A percentile compares a stretch with the other conserved stretches of the same genome.
Conservation (phyloP, 2,797 vertebrate genomes). For the Lacerta viridis region DNA sequence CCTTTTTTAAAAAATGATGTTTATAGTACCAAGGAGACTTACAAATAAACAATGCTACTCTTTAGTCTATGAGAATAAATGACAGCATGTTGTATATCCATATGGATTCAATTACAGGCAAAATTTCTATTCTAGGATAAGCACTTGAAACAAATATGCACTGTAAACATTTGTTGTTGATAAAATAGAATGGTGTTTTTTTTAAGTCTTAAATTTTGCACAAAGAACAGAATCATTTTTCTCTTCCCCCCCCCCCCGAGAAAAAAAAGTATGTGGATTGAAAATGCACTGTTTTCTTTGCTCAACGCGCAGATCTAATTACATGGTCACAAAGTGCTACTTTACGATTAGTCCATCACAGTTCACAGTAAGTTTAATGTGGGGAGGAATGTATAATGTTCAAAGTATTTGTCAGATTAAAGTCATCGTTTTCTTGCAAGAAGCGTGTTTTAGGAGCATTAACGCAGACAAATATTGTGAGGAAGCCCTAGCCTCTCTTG, state of each 20-base stretch:
- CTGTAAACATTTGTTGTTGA: conserved; percentile 72
- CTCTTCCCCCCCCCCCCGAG: not conserved
- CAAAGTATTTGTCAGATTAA: conserved; percentile 53
- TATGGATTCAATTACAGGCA: conserved; percentile 81
- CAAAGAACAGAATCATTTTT: conserved; percentile 77
- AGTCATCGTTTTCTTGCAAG: conserved; percentile 64
- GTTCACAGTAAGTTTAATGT: conserved; percentile 63
- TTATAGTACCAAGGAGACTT: conserved; percentile 58
- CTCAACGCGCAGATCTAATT: conserved; percentile 78
- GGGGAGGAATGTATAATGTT: conserved; percentile 21
- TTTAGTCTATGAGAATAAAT: conserved; percentile 65
- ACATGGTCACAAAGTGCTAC: conserved; percentile 82
- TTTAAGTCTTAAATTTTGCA: conserved; percentile 70
- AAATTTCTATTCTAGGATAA: conserved; percentile 73
- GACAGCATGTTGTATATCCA: conserved; percentile 73
- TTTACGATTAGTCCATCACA: conserved; percentile 67
- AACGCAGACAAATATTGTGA: conserved; percentile 57
- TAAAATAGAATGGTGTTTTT: conserved; percentile 49
- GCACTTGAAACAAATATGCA: conserved; percentile 70
- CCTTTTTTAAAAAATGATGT: conserved; percentile 58
- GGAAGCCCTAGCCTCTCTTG: conserved; percentile 74
- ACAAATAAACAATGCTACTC: conserved; percentile 62
- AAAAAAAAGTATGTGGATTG: conserved; percentile 69
- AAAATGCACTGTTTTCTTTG: conserved; percentile 68
- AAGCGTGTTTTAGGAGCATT: conserved; percentile 61